phyloP scores from a whole-genome alignment of 2,113 vertebrate species.

The Passer domesticus region DNA sequence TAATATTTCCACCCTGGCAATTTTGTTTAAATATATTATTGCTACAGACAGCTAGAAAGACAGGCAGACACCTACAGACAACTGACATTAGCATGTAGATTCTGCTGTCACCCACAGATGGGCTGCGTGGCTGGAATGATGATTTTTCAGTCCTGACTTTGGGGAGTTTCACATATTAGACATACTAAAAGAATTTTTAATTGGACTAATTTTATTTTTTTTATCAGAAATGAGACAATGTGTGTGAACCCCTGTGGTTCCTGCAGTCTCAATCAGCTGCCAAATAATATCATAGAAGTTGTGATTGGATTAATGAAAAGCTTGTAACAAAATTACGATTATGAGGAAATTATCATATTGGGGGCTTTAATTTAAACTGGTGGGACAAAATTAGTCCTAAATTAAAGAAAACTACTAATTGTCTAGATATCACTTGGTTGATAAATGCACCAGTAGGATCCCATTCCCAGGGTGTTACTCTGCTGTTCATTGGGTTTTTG shows the following conservation, averaged over 20 bases:
- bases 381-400: conserved; percentile 68
- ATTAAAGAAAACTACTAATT: conserved; percentile 63
- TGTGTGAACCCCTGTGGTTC: conserved; percentile 48
- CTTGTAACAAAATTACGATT: conserved; percentile 71
- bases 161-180: conserved; percentile 47
- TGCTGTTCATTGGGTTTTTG: not conserved
- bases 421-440: conserved; percentile 20
- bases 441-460: conserved; percentile 39
- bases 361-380: conserved; percentile 61
- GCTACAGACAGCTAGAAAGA: not conserved
- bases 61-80: not conserved
- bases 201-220: conserved; percentile 35
- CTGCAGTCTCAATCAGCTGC: conserved; percentile 61
- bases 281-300: conserved; percentile 69
- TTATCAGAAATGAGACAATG: conserved; percentile 67
- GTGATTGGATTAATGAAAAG: conserved; percentile 76
- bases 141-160: conserved; percentile 29
- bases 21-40: not conserved
- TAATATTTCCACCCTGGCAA: not conserved
- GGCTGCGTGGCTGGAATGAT: conserved; percentile 34
- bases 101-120: not conserved
- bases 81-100: conserved; percentile 13
- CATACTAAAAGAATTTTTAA: conserved; percentile 64
- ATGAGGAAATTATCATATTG: conserved; percentile 63
- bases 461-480: not conserved